Conservation (phyloP, 2,113 vertebrate genomes). For the Origma solitaria region DNA sequence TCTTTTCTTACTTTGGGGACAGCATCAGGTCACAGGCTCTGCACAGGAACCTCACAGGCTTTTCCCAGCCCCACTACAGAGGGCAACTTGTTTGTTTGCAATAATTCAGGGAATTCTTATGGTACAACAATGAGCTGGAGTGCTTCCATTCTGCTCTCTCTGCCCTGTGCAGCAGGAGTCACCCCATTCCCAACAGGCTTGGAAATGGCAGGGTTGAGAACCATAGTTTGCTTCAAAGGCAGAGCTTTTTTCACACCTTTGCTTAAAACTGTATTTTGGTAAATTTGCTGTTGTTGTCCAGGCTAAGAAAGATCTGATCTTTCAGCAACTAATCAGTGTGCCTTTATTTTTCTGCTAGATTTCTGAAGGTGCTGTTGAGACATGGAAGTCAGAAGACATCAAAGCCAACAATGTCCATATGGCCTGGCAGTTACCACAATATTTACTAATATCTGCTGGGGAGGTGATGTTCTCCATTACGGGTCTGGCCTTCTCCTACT, state of each 20-base stretch:
- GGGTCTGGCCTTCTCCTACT: constrained; percentile 96
- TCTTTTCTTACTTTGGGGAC: background rate
- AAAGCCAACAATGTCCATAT: constrained; percentile 83
- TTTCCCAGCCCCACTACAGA: background rate
- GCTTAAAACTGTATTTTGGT: background rate
- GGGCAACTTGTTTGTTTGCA: background rate
- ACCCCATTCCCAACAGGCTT: background rate
- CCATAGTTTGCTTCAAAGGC: background rate
- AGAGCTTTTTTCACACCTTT: background rate
- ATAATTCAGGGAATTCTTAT: background rate
- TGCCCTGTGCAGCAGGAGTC: background rate
- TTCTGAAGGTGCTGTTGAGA: background rate
- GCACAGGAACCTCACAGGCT: background rate
- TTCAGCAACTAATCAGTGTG: background rate
- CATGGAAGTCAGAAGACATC: constrained; percentile 78
- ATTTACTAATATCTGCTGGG: constrained; percentile 83
- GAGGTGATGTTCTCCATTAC: constrained; percentile 98
- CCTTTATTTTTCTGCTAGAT: constrained; percentile 60
- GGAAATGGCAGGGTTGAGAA: background rate
- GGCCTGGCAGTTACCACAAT: constrained; percentile 93
- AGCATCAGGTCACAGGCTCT: background rate
- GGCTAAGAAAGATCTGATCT: background rate
- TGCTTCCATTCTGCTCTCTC: background rate
- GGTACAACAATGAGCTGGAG: background rate
- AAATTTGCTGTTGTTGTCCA: background rate